Evolutionary conservation across 1,140 invertebrate genomes (phyloP).

Genomic region (Proales similis): DNA sequence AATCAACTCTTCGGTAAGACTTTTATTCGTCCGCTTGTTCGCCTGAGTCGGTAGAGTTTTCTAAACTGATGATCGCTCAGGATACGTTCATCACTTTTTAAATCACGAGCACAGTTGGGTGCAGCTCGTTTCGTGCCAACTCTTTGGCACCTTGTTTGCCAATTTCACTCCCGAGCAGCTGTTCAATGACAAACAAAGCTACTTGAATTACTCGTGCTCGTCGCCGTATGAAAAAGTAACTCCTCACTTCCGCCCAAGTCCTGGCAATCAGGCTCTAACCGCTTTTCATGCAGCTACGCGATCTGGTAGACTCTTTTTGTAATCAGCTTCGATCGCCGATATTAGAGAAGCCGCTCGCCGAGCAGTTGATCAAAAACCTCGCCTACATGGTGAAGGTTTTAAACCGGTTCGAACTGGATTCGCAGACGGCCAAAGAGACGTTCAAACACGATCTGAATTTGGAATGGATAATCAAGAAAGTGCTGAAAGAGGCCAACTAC

Average conservation of each 20-base stretch:
- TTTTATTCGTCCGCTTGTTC: too few species aligned
- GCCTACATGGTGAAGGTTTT: constrained; percentile 63
- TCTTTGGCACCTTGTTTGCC: constrained; percentile 65
- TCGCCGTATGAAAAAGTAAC: not conserved
- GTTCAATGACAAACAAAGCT: constrained; percentile 41
- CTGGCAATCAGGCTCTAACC: constrained; percentile 37
- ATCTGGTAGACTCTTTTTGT: constrained; percentile 64
- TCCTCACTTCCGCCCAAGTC: constrained; percentile 27
- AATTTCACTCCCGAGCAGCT: constrained; percentile 60
- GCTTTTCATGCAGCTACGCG: constrained; percentile 55
- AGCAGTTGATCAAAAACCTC: constrained; percentile 62
- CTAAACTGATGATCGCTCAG: too few species aligned
- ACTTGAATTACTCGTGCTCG: constrained; percentile 32
- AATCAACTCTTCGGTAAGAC: constrained; percentile 56
- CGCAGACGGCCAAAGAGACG: constrained; percentile 41
- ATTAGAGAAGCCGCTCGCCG: constrained; percentile 45
- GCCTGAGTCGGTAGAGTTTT: too few species aligned
- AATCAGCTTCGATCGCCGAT: constrained; percentile 62
- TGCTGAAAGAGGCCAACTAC: constrained; percentile 61
- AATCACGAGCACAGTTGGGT: constrained; percentile 67
- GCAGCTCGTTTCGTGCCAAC: constrained; percentile 64
- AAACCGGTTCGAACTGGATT: constrained; percentile 48
- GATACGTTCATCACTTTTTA: constrained; percentile 45
- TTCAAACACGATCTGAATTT: constrained; percentile 43
- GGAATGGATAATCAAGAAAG: constrained; percentile 43